Evolutionary conservation across 1,140 invertebrate species (phyloP).

Genomic region (Leguminivora glycinivorella): DNA sequence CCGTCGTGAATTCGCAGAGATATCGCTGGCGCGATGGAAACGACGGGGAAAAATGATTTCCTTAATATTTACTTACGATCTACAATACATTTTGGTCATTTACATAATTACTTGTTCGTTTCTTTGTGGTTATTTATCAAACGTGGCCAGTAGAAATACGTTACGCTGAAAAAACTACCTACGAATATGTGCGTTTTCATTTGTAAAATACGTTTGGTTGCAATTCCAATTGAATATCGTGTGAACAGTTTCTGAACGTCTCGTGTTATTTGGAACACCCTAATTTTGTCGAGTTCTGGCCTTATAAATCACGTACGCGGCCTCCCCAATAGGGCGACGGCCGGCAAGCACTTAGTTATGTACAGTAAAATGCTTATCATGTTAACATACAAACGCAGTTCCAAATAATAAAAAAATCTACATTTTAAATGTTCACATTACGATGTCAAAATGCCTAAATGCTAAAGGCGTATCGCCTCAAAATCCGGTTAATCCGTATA

Average conservation of each 20-base stretch:
- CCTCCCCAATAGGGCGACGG: constrained; percentile 25
- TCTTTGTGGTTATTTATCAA: constrained; percentile 24
- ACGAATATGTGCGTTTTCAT: constrained; percentile 57
- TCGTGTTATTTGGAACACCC: constrained; percentile 31
- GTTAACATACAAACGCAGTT: constrained; percentile 63
- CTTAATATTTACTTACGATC: constrained; percentile 24
- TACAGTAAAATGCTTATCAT: constrained; percentile 58
- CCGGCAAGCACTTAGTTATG: constrained; percentile 61
- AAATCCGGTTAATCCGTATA: constrained; percentile 69
- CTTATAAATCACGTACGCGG: constrained; percentile 5
- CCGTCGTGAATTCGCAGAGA: constrained; percentile 8
- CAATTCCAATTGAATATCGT: constrained; percentile 48
- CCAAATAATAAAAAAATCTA: constrained; percentile 58
- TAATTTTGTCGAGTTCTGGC: constrained; percentile 21
- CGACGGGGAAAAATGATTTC: constrained; percentile 12
- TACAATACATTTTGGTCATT: constrained; percentile 38
- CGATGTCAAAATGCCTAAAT: constrained; percentile 60
- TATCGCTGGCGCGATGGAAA: constrained; percentile 3
- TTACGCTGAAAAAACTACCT: constrained; percentile 48
- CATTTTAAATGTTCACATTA: constrained; percentile 43
- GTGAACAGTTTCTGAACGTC: constrained; percentile 32
- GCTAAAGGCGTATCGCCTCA: constrained; percentile 57
- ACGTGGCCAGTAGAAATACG: constrained; percentile 37
- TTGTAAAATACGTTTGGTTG: constrained; percentile 61
- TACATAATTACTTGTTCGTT: constrained; percentile 27